Percentiles rank a stretch among this genome's conserved stretches.
Evolutionary conservation across 2,888 invertebrate species (phyloP).

Genomic region (Sericinus montela): DNA sequence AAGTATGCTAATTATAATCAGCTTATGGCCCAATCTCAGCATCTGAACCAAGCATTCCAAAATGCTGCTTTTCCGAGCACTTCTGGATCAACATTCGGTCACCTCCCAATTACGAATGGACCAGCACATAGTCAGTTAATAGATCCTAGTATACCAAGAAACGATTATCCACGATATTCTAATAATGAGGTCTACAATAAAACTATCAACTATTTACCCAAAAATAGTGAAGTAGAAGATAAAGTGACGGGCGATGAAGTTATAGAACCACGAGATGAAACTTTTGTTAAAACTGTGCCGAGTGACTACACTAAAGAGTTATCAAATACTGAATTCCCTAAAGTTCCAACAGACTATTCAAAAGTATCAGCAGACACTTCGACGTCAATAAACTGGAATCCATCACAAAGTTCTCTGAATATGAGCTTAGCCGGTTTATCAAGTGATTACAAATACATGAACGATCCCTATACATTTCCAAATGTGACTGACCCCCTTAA

Average conservation of each 20-base stretch:
- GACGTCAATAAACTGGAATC: conserved; percentile 75
- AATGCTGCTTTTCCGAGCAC: conserved; percentile 72
- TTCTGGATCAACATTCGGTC: conserved; percentile 64
- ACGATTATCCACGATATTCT: conserved; percentile 68
- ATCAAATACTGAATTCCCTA: conserved; percentile 77
- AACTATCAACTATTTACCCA: conserved; percentile 65
- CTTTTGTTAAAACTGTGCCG: conserved; percentile 53
- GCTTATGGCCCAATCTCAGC: conserved; percentile 78
- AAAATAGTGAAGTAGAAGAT: conserved; percentile 60
- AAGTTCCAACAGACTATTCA: conserved; percentile 74
- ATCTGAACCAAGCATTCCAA: conserved; percentile 77
- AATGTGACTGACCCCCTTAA: conserved; percentile 64
- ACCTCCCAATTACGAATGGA: conserved; percentile 69
- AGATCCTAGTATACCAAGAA: conserved; percentile 70
- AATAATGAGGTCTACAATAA: conserved; percentile 63
- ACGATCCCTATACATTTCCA: conserved; percentile 71
- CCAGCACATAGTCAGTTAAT: conserved; percentile 72
- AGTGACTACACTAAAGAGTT: conserved; percentile 65
- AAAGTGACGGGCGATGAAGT: conserved; percentile 62
- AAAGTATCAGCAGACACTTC: conserved; percentile 72
- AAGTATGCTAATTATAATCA: conserved; percentile 77
- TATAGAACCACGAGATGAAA: conserved; percentile 63
- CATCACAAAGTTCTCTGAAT: conserved; percentile 68
- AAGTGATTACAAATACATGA: conserved; percentile 73
- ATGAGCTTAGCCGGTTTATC: conserved; percentile 70